Conservation (phyloP, 2,113 vertebrate genomes). For the Hyla sarda region DNA sequence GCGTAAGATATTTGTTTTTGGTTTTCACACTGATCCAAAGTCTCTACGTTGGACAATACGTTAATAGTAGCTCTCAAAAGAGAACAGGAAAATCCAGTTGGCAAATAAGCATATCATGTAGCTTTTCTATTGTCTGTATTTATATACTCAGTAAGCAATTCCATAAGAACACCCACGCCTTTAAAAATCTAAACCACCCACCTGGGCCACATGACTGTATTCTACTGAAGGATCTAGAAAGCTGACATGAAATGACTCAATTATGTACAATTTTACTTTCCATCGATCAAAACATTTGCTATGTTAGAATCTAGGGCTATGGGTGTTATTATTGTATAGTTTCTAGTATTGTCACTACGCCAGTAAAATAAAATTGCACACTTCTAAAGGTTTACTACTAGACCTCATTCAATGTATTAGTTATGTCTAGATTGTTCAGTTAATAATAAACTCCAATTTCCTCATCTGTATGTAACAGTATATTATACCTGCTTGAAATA, state of each 20-base stretch:
- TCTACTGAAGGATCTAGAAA: not conserved
- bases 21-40: not conserved
- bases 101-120: not conserved
- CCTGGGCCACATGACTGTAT: not conserved
- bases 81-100: not conserved
- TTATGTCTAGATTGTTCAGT: not conserved
- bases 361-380: too few relatives aligned
- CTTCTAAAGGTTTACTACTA: not conserved
- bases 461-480: too few relatives aligned
- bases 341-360: too few relatives aligned
- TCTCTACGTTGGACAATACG: not conserved
- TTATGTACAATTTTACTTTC: not conserved
- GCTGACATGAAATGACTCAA: not conserved
- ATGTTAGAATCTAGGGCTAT: not conserved
- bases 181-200: not conserved
- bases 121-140: not conserved
- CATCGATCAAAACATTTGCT: not conserved
- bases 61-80: not conserved
- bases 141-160: not conserved
- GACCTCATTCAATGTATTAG: not conserved
- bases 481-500: too few relatives aligned
- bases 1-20: not conserved
- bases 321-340: too few relatives aligned
- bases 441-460: not conserved
- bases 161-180: not conserved